phyloP scores from a whole-genome alignment of 1,140 invertebrate genomes.

The Tetramorium alpestre region DNA sequence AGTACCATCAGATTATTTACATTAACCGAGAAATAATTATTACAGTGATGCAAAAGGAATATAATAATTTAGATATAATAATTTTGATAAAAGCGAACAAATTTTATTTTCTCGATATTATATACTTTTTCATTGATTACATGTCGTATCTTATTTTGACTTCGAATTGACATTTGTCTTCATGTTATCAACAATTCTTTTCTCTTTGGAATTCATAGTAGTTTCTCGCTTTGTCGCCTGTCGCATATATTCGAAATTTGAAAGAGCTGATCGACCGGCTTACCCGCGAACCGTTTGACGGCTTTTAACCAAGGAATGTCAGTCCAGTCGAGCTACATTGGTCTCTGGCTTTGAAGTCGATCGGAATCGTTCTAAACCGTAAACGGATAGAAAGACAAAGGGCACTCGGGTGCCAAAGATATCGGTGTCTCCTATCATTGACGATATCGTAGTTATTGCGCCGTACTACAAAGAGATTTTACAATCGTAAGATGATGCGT shows the following conservation, averaged over 20 bases:
- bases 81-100: background rate
- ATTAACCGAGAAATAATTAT: background rate
- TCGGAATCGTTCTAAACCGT: constrained; percentile 66
- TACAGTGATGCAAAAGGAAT: background rate
- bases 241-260: constrained; percentile 62
- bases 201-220: constrained; percentile 24
- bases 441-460: constrained; percentile 46
- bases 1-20: background rate
- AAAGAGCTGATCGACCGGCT: constrained; percentile 53
- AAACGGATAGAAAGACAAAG: constrained; percentile 72
- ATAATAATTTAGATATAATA: constrained; percentile 14
- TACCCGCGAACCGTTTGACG: constrained; percentile 69
- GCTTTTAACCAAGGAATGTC: constrained; percentile 73
- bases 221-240: constrained; percentile 53
- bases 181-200: background rate
- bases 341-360: constrained; percentile 76
- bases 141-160: background rate
- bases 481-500: constrained; percentile 13
- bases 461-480: constrained; percentile 23
- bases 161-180: background rate
- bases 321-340: constrained; percentile 74
- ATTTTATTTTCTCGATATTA: background rate
- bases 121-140: background rate
- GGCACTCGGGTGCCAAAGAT: constrained; percentile 68
- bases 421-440: constrained; percentile 67